These are phyloP conservation scores for Eupristina koningsbergeri DNA, from an alignment of 1,140 invertebrate species.

Conservation along the genomic window DNA sequence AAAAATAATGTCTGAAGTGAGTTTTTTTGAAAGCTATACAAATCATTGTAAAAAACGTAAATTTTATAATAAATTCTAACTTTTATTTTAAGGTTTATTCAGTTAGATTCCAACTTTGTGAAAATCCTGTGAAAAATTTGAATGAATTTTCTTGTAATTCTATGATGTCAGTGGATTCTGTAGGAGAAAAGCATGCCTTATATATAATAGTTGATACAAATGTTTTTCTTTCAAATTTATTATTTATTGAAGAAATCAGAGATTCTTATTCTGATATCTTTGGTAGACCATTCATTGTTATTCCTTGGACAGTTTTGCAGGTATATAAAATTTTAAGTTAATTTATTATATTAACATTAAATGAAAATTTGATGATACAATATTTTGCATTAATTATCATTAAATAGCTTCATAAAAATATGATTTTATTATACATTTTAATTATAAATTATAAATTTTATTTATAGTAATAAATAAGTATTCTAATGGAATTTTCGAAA, in stretches of 20 bases:
- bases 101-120: conserved; percentile 59
- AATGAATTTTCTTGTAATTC: conserved; percentile 30
- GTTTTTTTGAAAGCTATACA: conserved; percentile 16
- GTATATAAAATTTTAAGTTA: conserved; percentile 46
- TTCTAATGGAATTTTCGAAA: too few relatives aligned
- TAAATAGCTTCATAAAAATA: neutral
- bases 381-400: too few relatives aligned
- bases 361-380: too few relatives aligned
- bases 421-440: too few relatives aligned
- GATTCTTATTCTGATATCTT: conserved; percentile 60
- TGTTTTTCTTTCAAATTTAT: conserved; percentile 68
- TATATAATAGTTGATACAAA: conserved; percentile 71
- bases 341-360: conserved; percentile 4
- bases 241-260: conserved; percentile 58
- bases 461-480: too few relatives aligned
- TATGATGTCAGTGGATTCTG: conserved; percentile 15
- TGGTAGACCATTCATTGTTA: conserved; percentile 63
- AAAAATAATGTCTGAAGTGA: conserved; percentile 63
- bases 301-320: conserved; percentile 70
- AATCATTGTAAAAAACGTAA: conserved; percentile 39
- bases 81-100: conserved; percentile 59
- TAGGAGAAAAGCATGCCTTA: conserved; percentile 48
- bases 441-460: too few relatives aligned
- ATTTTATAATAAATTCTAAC: conserved; percentile 36
- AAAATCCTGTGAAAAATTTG: conserved; percentile 9